Conservation (phyloP, 2,797 vertebrate genomes). For the Argentina silus region DNA sequence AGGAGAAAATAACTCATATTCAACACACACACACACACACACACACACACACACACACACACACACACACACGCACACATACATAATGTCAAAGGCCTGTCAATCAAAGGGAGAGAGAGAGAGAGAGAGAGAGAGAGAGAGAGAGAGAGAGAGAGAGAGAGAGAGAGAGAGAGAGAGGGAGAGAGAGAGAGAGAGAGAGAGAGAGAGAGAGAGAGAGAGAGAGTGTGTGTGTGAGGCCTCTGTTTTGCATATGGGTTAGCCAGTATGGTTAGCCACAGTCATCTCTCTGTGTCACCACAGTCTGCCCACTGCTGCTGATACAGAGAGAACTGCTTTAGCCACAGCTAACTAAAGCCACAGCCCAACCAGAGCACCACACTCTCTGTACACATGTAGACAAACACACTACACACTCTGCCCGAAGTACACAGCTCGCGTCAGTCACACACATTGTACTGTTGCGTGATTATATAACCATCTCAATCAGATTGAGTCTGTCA, state of each 20-base stretch:
- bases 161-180: background rate
- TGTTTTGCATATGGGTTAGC: conserved; percentile 49
- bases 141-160: background rate
- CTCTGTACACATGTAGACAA: background rate
- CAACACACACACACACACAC: conserved; percentile 29
- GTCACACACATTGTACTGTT: no score
- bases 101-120: conserved; percentile 5
- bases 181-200: background rate
- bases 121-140: background rate
- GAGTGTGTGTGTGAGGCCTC: background rate
- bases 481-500: no score
- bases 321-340: background rate
- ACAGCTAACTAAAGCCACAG: background rate
- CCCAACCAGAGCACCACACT: background rate
- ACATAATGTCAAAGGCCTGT: background rate
- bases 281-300: conserved; percentile 40
- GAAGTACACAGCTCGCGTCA: no score
- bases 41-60: conserved; percentile 4
- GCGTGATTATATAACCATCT: no score
- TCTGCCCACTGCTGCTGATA: conserved; percentile 21
- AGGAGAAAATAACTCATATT: conserved; percentile 17
- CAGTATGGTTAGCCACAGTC: conserved; percentile 43
- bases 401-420: background rate
- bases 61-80: background rate
- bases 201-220: background rate